A percentile compares a stretch with the other conserved stretches of the same genome.
phyloP scores from a whole-genome alignment of 1,140 invertebrate genomes.

The Papilio polyxenes region DNA sequence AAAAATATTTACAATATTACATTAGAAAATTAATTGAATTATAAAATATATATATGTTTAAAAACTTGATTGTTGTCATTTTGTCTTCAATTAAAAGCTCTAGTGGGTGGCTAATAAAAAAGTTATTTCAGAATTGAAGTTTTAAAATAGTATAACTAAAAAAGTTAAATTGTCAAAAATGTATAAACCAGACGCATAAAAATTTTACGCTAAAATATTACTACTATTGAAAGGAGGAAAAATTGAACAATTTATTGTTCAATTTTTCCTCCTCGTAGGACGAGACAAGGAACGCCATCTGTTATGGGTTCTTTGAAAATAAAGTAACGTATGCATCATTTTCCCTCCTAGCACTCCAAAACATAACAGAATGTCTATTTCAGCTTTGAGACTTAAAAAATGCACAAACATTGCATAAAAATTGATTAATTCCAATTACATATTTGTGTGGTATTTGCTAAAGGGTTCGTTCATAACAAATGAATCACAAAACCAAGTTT shows the following conservation, averaged over 20 bases:
- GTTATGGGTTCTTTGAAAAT: not conserved
- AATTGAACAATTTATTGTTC: not conserved
- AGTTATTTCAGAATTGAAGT: not conserved
- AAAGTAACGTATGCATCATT: not conserved
- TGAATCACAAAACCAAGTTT: not conserved
- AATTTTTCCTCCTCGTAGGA: not conserved
- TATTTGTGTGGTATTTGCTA: not conserved
- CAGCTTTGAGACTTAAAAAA: no score
- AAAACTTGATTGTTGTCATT: no score
- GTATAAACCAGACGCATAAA: not conserved
- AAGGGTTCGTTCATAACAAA: not conserved
- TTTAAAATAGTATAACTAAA: not conserved
- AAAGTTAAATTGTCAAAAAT: not conserved
- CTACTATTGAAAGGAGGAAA: not conserved
- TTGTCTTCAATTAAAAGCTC: no score
- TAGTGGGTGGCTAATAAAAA: not conserved
- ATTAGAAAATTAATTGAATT: no score
- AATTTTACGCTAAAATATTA: not conserved
- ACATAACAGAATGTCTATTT: not conserved
- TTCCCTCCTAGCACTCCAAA: not conserved
- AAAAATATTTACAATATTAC: no score
- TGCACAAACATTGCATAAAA: no score
- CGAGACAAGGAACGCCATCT: constrained; percentile 28
- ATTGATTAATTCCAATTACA: not conserved
- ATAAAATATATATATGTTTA: no score